Evolutionary conservation across 2,797 vertebrate genomes (phyloP), one percentile per base, ranked within the genome.

Genomic region (Anguilla anguilla): DNA sequence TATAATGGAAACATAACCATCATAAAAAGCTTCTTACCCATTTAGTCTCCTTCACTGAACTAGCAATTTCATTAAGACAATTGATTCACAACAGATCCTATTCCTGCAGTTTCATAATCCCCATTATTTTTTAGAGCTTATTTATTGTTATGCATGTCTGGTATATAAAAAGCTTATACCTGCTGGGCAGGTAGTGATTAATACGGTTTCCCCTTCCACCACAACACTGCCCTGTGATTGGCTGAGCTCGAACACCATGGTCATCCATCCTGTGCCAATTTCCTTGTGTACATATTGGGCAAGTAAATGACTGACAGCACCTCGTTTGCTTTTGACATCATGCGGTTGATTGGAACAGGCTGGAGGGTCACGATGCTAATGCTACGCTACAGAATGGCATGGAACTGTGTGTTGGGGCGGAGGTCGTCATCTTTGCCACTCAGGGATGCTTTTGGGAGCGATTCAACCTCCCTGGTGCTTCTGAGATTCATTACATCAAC

Each of bases 241-340:
- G 43, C 43, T 2, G 25, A 82, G 19, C 79, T 82, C 31, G 43
- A 77, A 77, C 35, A 77, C 31, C 72, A 43, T 22, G 22, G 43
- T 51, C 46, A 51, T 51, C n/a, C 11, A 25, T 49, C 46, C 43
- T 13, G 7, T 51, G 3, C 43, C 79, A 82, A 82, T 82, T 77
- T 82, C 79, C 79, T 82, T n/a, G 46, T 49, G 79, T 51, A 82
- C 79, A 82, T n/a, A 49, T 82, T 51, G 46, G 43, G 19, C 7
- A 2, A 9, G 79, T 82, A 51, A 82, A 82, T 82, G 43, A 82
- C 9, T 82, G 79, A 82, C 79, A 0, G 79, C 43, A 28, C 19
- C 25, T 22, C 51, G 79, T 82, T 82, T 82, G 79, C 46, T n/a
- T 82, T 82, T 69, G 64, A 10, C 79, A 25, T 82, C 46, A 11